Evolutionary conservation across 92 coral and sea anemone species (phyloP).

Genomic region (Muricea muricata): DNA sequence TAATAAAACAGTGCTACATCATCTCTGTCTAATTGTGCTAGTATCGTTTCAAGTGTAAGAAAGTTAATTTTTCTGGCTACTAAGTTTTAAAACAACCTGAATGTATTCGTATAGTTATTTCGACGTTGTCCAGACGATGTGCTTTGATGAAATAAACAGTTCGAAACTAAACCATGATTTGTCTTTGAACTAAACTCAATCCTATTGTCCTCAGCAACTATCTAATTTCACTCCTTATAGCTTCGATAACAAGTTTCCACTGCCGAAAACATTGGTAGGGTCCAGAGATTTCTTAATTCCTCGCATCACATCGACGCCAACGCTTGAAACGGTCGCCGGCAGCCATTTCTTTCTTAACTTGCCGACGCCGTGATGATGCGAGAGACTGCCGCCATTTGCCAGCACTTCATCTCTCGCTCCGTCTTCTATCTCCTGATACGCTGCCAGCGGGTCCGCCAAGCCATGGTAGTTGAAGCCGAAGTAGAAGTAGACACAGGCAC

Average conservation of each 20-base stretch:
- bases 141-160: too few relatives aligned
- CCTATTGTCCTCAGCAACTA: too few relatives aligned
- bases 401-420: conserved; percentile 92
- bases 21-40: too few relatives aligned
- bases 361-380: conserved; percentile 98
- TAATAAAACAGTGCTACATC: too few relatives aligned
- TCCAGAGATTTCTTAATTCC: conserved; percentile 86
- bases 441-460: conserved; percentile 73
- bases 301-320: conserved; percentile 83
- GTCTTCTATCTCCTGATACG: conserved; percentile 80
- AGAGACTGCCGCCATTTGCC: conserved; percentile 95
- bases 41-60: too few relatives aligned
- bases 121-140: too few relatives aligned
- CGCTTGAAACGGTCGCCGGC: conserved; percentile 81
- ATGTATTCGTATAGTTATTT: too few relatives aligned
- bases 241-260: conserved; percentile 68
- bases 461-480: conserved; percentile 93
- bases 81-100: too few relatives aligned
- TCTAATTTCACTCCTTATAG: too few relatives aligned
- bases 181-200: too few relatives aligned
- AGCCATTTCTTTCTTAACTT: conserved; percentile 97
- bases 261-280: conserved; percentile 95
- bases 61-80: too few relatives aligned
- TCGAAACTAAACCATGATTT: too few relatives aligned
- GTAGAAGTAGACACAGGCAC: conserved; percentile 98